These are phyloP conservation scores for Rousettus madagascariensis DNA, from an alignment of 2,797 vertebrate species.

Conservation along the genomic window DNA sequence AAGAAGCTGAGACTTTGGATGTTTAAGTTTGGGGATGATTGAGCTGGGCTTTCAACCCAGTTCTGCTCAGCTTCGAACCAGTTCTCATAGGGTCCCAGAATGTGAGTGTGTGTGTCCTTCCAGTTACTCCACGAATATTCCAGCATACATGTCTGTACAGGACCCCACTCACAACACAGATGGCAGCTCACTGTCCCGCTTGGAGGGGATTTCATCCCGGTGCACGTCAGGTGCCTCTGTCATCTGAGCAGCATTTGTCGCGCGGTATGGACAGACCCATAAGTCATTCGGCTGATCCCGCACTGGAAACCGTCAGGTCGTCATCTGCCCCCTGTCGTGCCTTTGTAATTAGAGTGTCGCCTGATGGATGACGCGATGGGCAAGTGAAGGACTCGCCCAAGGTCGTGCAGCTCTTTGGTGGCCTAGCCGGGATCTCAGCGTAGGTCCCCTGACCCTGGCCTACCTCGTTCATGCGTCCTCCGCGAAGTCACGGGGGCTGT, in stretches of 20 bases:
- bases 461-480: not conserved
- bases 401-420: not conserved
- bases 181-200: not conserved
- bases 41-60: not conserved
- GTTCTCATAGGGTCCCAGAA: not conserved
- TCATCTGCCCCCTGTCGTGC: not conserved
- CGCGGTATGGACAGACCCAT: fast-evolving
- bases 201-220: not conserved
- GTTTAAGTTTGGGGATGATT: not conserved
- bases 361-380: not conserved
- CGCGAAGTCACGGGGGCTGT: not conserved
- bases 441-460: not conserved
- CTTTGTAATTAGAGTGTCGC: not conserved
- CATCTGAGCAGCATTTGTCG: fast-evolving
- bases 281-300: not conserved
- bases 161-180: not conserved
- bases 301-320: not conserved
- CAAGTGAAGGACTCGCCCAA: not conserved
- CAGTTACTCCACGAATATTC: not conserved
- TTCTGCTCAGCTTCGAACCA: not conserved
- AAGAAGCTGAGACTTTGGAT: not conserved
- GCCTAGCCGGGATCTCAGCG: not conserved
- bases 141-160: not conserved
- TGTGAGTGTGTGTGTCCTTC: not conserved
- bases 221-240: not conserved